phyloP scores from a whole-genome alignment of 2,113 vertebrate genomes.

The Sturnira hondurensis region DNA sequence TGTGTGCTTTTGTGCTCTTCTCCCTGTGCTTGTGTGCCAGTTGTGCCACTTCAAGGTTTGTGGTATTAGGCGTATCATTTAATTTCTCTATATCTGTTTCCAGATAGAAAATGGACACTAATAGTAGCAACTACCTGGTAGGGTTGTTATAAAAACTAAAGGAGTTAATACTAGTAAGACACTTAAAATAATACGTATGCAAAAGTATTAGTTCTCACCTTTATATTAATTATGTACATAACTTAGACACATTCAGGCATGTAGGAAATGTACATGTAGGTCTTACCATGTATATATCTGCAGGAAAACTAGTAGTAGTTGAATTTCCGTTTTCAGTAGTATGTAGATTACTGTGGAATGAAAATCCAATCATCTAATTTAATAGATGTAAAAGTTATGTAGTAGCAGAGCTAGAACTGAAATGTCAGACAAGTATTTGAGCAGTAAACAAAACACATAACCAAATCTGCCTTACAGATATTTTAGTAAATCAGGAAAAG shows the following conservation, averaged over 20 bases:
- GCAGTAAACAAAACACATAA: not conserved
- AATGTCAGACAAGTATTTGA: not conserved
- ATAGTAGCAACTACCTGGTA: not conserved
- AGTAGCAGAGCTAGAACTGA: not conserved
- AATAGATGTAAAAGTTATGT: not conserved
- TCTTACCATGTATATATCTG: not conserved
- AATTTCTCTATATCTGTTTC: not conserved
- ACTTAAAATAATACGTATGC: not conserved
- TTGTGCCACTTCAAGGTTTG: not conserved
- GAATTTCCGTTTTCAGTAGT: conserved; percentile 29
- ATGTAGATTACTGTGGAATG: not conserved
- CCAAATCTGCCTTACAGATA: not conserved
- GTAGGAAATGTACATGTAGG: not conserved
- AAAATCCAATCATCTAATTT: not conserved
- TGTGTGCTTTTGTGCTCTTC: not conserved
- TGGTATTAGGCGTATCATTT: not conserved
- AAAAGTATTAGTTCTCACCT: not conserved
- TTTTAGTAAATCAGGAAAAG: not conserved
- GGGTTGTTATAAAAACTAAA: not conserved
- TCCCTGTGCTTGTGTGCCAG: not conserved
- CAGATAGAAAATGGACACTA: not conserved
- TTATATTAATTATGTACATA: not conserved
- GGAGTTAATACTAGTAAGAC: not conserved
- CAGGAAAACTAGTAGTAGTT: conserved; percentile 22
- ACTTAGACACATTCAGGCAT: not conserved